Percentiles rank a stretch among this genome's conserved stretches.
Evolutionary conservation across 2,113 vertebrate species (phyloP).

Genomic region (Ellobius talpinus): DNA sequence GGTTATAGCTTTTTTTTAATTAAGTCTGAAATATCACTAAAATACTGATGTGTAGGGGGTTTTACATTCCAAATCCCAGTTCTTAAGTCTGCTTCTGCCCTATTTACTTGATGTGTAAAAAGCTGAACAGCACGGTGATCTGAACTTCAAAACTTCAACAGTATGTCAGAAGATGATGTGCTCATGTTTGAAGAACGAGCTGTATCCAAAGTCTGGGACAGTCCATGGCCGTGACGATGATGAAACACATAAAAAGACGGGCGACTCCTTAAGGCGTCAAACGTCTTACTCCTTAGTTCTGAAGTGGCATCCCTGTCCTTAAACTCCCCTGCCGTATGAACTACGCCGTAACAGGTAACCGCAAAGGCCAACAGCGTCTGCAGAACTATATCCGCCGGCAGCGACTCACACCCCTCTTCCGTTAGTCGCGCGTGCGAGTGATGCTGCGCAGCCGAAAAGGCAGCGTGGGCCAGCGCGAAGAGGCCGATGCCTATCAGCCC

Average conservation of each 20-base stretch:
- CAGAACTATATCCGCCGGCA: slow-evolving; percentile 85
- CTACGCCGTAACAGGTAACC: slow-evolving; percentile 97
- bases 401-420: not conserved
- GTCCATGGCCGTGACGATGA: too few species aligned
- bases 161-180: not conserved
- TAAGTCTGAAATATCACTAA: not conserved
- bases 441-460: not conserved
- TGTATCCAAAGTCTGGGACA: not conserved
- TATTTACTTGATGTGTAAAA: not conserved
- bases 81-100: not conserved
- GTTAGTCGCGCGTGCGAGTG: not conserved
- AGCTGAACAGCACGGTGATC: not conserved
- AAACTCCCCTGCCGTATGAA: slow-evolving; percentile 91
- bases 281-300: slow-evolving; percentile 95
- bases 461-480: not conserved
- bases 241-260: not conserved
- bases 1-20: not conserved
- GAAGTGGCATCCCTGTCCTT: slow-evolving; percentile 96
- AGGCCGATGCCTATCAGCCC: not conserved
- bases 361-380: slow-evolving; percentile 97
- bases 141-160: not conserved
- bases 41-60: not conserved
- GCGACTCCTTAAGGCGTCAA: not conserved
- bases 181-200: not conserved
- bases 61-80: not conserved